Evolutionary conservation across 1,140 invertebrate species (phyloP).

Genomic region (Akabosia matsudoensis): DNA sequence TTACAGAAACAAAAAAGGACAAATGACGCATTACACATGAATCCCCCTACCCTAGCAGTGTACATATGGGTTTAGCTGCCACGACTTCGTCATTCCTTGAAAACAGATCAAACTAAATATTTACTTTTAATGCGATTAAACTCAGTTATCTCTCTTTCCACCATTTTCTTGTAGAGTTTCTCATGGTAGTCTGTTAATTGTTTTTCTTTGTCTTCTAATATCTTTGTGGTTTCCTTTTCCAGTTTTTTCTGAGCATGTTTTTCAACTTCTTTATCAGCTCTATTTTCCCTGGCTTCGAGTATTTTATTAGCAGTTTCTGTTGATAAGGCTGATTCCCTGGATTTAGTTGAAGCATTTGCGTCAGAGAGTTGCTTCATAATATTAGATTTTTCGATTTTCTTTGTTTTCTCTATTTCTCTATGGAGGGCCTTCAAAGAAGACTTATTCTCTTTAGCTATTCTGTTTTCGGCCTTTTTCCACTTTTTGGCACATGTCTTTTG

Average conservation of each 20-base stretch:
- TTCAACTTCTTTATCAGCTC: slow-evolving; percentile 33
- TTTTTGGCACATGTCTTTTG: slow-evolving; percentile 11
- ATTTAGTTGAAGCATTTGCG: slow-evolving; percentile 20
- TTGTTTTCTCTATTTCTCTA: slow-evolving; percentile 6
- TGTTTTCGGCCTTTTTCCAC: slow-evolving; percentile 13
- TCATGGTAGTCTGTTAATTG: not conserved
- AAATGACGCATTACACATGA: too few species aligned
- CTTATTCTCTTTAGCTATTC: slow-evolving; percentile 19
- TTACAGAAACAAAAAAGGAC: too few species aligned
- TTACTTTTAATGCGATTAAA: slow-evolving; percentile 26
- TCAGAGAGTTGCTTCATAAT: slow-evolving; percentile 17
- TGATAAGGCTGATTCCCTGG: slow-evolving; percentile 25
- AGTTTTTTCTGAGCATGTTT: slow-evolving; percentile 30
- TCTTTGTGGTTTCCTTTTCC: not conserved
- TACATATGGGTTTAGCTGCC: too few species aligned
- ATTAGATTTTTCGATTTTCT: slow-evolving; percentile 20
- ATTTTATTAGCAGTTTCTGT: slow-evolving; percentile 33
- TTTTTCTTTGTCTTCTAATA: not conserved
- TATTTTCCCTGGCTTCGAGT: slow-evolving; percentile 24
- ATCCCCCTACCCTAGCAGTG: too few species aligned
- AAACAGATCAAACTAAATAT: slow-evolving; percentile 15
- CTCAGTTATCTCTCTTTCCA: slow-evolving; percentile 25
- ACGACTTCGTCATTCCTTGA: not conserved
- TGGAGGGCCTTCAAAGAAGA: slow-evolving; percentile 8
- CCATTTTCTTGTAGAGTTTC: slow-evolving; percentile 21